phyloP scores from a whole-genome alignment of 53 echinoderm and acorn worm species.

The Echinometra lucunter region DNA sequence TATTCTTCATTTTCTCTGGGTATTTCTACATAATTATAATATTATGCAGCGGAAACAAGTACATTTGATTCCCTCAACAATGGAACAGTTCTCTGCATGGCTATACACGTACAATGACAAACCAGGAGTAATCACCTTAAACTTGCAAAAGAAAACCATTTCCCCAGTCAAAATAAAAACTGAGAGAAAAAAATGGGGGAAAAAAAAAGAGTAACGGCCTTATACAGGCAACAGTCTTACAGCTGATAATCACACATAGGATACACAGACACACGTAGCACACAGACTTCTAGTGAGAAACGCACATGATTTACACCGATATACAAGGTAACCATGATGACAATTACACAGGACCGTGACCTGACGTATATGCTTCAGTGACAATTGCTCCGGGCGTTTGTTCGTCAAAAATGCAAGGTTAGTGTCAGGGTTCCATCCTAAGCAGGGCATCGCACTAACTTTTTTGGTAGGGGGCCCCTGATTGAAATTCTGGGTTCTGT shows the following conservation, averaged over 20 bases:
- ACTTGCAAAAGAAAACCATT: background rate
- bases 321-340: conserved; percentile 40
- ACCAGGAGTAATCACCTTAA: background rate
- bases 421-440: too few relatives aligned
- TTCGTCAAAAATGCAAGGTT: too few relatives aligned
- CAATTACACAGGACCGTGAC: too few relatives aligned
- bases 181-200: background rate
- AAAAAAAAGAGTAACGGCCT: background rate
- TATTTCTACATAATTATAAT: too few relatives aligned
- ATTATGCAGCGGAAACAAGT: background rate
- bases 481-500: too few relatives aligned
- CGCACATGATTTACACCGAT: background rate
- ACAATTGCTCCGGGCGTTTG: too few relatives aligned
- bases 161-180: background rate
- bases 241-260: background rate
- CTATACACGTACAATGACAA: background rate
- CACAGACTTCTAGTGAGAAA: background rate
- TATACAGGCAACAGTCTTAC: background rate
- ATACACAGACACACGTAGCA: conserved; percentile 14
- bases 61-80: background rate
- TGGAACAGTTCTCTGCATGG: background rate
- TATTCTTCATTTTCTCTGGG: too few relatives aligned
- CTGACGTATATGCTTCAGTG: too few relatives aligned
- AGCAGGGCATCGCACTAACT: too few relatives aligned
- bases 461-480: too few relatives aligned